Evolutionary conservation across 2,113 vertebrate species (phyloP).

Genomic region (Tamias sibiricus): DNA sequence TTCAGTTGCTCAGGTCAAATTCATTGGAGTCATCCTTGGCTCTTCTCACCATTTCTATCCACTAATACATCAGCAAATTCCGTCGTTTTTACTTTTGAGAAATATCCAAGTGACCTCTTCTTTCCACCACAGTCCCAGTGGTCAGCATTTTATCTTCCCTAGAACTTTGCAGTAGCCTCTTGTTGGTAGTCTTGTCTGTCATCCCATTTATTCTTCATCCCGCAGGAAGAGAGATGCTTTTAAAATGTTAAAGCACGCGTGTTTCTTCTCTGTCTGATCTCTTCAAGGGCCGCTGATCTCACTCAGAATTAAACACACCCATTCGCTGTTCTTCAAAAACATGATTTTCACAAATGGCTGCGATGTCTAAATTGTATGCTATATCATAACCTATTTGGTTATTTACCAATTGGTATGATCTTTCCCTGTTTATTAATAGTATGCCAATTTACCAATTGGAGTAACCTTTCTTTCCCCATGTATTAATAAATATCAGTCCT

Average conservation of each 20-base stretch:
- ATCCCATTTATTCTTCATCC: neutral
- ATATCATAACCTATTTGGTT: neutral
- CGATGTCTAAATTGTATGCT: neutral
- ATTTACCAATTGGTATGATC: neutral
- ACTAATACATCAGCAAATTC: neutral
- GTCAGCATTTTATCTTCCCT: neutral
- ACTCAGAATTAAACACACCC: neutral
- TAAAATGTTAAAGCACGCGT: neutral
- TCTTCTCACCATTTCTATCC: neutral
- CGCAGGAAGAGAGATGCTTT: neutral
- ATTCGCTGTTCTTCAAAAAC: neutral
- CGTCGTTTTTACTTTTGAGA: neutral
- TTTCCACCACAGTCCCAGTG: neutral
- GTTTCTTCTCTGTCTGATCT: neutral
- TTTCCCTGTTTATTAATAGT: neutral
- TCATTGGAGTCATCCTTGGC: too few species aligned
- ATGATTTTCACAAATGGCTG: neutral
- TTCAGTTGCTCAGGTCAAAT: neutral
- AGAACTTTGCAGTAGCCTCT: neutral
- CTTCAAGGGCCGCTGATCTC: neutral
- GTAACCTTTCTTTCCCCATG: accelerated
- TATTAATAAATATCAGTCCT: neutral
- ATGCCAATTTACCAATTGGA: too few species aligned
- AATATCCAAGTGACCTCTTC: neutral
- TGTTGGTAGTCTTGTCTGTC: neutral